These are phyloP conservation scores for Entomobrya multifasciata DNA, from an alignment of 2,888 invertebrate species.

Conservation along the genomic window DNA sequence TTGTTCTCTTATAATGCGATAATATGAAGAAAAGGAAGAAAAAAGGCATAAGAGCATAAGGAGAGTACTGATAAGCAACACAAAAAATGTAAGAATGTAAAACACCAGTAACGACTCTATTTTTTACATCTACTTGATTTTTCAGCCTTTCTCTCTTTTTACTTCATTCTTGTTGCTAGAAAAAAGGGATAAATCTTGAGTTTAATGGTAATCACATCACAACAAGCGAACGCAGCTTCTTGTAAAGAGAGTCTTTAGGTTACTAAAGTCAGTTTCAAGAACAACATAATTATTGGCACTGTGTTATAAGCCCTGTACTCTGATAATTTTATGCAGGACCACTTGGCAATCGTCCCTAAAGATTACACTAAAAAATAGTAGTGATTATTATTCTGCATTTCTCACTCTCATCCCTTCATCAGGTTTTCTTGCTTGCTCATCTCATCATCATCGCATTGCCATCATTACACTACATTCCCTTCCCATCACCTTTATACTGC, in stretches of 20 bases:
- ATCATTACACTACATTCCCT: neutral
- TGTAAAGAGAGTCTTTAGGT: conserved; percentile 35
- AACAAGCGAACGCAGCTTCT: neutral
- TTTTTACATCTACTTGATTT: neutral
- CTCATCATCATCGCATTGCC: neutral
- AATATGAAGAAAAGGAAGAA: neutral
- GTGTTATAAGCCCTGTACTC: neutral
- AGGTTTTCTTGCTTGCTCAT: conserved; percentile 53
- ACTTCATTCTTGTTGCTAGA: conserved; percentile 6
- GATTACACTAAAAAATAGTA: conserved; percentile 29
- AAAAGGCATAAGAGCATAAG: too few species aligned
- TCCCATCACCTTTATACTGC: too few species aligned
- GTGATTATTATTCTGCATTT: conserved; percentile 26
- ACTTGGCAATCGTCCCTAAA: conserved; percentile 60
- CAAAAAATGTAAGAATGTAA: conserved; percentile 1
- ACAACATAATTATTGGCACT: conserved; percentile 43
- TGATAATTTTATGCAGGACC: conserved; percentile 14
- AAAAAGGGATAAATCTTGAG: conserved; percentile 37
- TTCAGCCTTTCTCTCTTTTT: conserved; percentile 45
- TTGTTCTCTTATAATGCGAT: too few species aligned
- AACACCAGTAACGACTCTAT: neutral
- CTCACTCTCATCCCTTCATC: conserved; percentile 27
- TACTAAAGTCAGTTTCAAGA: conserved; percentile 57
- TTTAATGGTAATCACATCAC: conserved; percentile 34
- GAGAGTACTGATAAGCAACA: neutral